Base-by-base conservation (phyloP, 1,140 invertebrate genomes). In the Drosophila bocqueti region DNA sequence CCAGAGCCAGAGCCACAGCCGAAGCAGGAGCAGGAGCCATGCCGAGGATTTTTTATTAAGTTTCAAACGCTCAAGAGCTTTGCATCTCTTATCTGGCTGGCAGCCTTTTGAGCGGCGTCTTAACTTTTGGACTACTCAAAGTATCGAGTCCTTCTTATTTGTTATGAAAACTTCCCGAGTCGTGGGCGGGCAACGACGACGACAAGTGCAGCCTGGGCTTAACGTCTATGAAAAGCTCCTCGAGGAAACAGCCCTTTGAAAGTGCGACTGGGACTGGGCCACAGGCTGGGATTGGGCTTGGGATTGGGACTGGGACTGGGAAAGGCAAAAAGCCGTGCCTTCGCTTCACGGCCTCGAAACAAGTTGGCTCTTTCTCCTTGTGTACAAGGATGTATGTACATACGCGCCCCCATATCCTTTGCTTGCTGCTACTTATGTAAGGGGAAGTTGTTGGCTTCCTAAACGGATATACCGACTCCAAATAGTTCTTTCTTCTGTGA, bases 381-480 rank as follows among this genome's bases (percentile, higher is more conserved):
- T 40, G 49, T 49, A 45, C 71, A 36, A 18, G 68, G 18, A 36
- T 74, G 42, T 60, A 43, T 46, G 40, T 61, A 40, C 54, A 57
- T 57, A 57, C 54, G 21, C 54, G 36, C 54, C 36, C 54, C 36
- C 54, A 40, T 26, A 57, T 57, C 40, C 42, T 76, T 52, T 79
- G 64, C 60, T 71, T 68, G 73, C 76, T 72, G 87, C 83, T 78
- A 78, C 80, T 87, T 87, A 77, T 79, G 81, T 80, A 65, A 36
- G 31, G 79, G 85, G 81, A 89, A 82, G 85, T 76, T 85, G 79
- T 82, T 90, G 86, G 85, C 82, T 91, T 89, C 85, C 86, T 91
- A 91, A 89, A 89, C 85, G 85, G 85, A 89, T 91, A 91, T 85
- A 82, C 85, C 59, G 79, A 79, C 85, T 90, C 85, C 77, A 89